These are phyloP conservation scores for Dione vanillae DNA, from an alignment of 2,888 invertebrate genomes.

Conservation along the genomic window DNA sequence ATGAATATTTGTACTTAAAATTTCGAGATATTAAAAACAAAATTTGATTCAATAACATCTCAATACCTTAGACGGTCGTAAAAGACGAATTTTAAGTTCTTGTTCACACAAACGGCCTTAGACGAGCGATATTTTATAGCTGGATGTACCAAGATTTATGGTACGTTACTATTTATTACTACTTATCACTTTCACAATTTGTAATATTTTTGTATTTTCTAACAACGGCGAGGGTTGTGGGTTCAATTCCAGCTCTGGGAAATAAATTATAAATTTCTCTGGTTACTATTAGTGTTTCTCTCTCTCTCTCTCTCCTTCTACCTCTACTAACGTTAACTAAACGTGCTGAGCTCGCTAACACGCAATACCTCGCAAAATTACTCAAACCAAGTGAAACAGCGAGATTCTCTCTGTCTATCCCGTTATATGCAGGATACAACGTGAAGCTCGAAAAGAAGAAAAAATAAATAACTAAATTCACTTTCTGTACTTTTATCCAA, in stretches of 20 bases:
- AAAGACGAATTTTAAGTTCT: neutral
- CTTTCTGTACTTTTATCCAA: conserved; percentile 1
- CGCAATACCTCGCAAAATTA: no score
- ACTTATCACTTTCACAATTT: no score
- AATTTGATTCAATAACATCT: neutral
- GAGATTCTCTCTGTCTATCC: no score
- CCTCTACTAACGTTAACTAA: no score
- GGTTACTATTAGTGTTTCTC: no score
- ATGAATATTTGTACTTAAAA: neutral
- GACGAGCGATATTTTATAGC: neutral
- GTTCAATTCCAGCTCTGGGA: no score
- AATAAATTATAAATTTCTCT: no score
- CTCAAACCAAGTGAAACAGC: no score
- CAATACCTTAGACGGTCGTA: neutral
- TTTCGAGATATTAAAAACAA: neutral
- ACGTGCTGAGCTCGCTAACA: no score
- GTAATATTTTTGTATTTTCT: no score
- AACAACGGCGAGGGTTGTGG: no score
- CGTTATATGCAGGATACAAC: neutral
- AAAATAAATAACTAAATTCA: neutral
- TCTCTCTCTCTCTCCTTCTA: no score
- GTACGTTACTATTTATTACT: neutral
- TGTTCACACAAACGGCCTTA: neutral
- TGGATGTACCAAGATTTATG: neutral
- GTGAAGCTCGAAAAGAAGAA: neutral